Base-by-base conservation (phyloP, 2,888 invertebrate species). In the Meghimatium bilineatum region DNA sequence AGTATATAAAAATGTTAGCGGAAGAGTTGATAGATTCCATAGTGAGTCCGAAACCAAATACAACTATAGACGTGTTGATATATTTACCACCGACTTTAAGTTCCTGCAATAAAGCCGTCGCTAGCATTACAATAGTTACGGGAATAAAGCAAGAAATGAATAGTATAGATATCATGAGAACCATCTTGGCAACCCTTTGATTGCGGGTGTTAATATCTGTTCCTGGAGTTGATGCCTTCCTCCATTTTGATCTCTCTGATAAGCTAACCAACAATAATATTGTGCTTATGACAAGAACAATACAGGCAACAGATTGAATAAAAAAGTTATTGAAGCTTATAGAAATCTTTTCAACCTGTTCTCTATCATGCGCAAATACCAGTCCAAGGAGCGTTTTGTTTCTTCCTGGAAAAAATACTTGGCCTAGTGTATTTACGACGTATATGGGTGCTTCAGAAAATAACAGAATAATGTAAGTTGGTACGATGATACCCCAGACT, bases 21-120 rank as follows among this genome's bases (percentile, higher is more conserved):
- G 79, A 36, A 5, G 67, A 79, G n/a, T 79, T 79, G n/a, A 49
- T n/a, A 26, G 67, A 38, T 29, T 67, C 79, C 49, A 79, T 26
- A 14, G 49, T 0, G 14, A 1, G 0, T 0, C 5, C 17, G 1
- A 67, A 5, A 14, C 60, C 32, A 17, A 26, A 0, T 8, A 38
- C 12, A 3, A 79, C 17, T 6, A 67, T 26, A 29, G 60, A 26
- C n/a, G 38, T 20, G 26, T 79, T 66, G 32, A 12, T 10, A 32
- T 67, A 67, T 20, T 67, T 34, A 10, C 79, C 67, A n/a, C 12
- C 14, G 14, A 66, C 14, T n/a, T 14, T 23, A 12, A 66, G 17
- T 10, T 67, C n/a, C 3, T 67, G 79, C 6, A 34, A 29, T 10
- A 79, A 10, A 0, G 36, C 17, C 49, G 44, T 44, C 0, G 10